Evolutionary conservation across 2,888 invertebrate genomes (phyloP).

Genomic region (Mythimna loreyi): DNA sequence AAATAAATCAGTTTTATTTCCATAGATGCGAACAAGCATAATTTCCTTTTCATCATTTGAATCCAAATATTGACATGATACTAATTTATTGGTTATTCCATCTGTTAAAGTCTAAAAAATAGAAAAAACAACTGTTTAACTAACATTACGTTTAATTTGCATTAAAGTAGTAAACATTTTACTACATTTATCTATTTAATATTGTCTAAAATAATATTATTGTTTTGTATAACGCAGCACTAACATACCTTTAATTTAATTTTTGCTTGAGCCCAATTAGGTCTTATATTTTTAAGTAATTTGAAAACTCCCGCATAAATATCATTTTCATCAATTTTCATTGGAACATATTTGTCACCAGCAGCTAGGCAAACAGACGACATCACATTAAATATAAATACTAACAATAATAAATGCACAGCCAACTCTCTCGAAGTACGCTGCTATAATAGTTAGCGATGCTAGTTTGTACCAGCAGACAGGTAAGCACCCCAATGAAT

Average conservation of each 20-base stretch:
- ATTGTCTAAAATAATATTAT: neutral
- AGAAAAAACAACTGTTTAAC: neutral
- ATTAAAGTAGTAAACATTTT: neutral
- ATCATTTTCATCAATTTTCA: conserved; percentile 92
- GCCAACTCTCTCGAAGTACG: neutral
- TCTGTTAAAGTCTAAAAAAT: conserved; percentile 95
- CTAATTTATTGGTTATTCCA: conserved; percentile 98
- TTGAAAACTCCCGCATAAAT: conserved; percentile 92
- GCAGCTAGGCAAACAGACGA: conserved; percentile 76
- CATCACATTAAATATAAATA: conserved; percentile 66
- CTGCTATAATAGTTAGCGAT: neutral
- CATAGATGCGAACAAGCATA: conserved; percentile 97
- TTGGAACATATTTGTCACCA: conserved; percentile 88
- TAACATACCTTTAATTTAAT: conserved; percentile 93
- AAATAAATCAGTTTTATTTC: conserved; percentile 97
- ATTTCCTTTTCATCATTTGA: conserved; percentile 88
- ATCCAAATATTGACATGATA: conserved; percentile 92
- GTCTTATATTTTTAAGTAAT: conserved; percentile 93
- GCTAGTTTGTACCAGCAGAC: neutral
- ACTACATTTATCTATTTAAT: neutral
- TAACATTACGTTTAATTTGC: neutral
- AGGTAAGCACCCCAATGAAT: neutral
- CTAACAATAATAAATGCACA: conserved; percentile 13
- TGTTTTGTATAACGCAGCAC: neutral
- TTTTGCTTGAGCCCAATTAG: conserved; percentile 92